phyloP scores from a whole-genome alignment of 2,113 vertebrate species.

The Bucco capensis region DNA sequence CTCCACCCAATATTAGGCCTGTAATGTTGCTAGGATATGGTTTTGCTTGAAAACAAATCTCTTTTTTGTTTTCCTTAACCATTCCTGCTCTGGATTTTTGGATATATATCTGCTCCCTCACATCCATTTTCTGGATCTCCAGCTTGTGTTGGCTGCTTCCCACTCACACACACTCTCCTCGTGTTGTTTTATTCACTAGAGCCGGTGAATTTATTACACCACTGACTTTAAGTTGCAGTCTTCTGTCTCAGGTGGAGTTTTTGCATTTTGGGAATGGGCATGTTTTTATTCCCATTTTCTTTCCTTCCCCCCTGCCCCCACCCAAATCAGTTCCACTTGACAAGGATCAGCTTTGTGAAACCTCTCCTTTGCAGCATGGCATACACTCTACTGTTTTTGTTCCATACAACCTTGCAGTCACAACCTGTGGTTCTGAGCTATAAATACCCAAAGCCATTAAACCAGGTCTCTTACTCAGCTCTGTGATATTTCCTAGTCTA shows the following conservation, averaged over 20 bases:
- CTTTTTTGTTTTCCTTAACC: background rate
- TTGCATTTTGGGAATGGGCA: background rate
- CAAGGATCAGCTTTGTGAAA: background rate
- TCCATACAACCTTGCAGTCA: background rate
- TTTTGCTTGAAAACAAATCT: background rate
- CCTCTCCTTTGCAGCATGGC: background rate
- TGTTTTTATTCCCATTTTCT: background rate
- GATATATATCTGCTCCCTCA: background rate
- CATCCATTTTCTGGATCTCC: background rate
- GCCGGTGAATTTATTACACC: background rate
- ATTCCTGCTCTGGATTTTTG: background rate
- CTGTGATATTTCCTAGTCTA: background rate
- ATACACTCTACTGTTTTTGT: background rate
- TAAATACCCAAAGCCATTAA: background rate
- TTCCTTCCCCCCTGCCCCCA: background rate
- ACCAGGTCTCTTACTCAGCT: background rate
- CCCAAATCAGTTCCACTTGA: background rate
- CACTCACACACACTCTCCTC: background rate
- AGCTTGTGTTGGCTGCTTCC: background rate
- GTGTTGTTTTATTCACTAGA: background rate
- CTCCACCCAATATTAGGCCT: background rate
- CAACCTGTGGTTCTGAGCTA: background rate
- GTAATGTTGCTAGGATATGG: constrained; percentile 19
- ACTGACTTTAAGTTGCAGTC: background rate
- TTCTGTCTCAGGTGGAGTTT: background rate